Evolutionary conservation across 1,140 invertebrate genomes (phyloP).

Genomic region (Anastrepha ludens): DNA sequence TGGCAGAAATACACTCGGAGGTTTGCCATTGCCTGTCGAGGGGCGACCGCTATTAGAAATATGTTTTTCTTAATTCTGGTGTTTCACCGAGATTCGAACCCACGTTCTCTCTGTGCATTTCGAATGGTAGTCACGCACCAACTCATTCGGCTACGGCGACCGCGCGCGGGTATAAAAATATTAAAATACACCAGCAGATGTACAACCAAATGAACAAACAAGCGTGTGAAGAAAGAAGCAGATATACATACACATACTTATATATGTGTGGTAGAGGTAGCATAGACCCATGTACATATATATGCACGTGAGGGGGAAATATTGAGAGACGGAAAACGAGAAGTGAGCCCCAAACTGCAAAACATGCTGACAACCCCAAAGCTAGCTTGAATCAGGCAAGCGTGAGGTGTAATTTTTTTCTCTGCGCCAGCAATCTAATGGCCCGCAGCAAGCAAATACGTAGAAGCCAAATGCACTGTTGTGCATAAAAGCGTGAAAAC

Average conservation of each 20-base stretch:
- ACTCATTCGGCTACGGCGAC: too few species aligned
- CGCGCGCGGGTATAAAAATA: too few species aligned
- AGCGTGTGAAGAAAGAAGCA: constrained; percentile 4
- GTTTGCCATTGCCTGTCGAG: too few species aligned
- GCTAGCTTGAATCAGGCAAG: neutral
- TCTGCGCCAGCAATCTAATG: constrained; percentile 22
- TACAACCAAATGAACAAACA: constrained; percentile 31
- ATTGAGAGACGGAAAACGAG: neutral
- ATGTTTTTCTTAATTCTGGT: too few species aligned
- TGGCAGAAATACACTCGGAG: too few species aligned
- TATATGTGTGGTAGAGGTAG: neutral
- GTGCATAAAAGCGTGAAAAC: constrained; percentile 19
- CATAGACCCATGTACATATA: neutral
- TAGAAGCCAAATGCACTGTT: neutral
- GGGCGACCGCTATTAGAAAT: too few species aligned
- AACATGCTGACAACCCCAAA: neutral
- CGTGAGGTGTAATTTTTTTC: constrained; percentile 28
- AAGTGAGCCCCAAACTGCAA: neutral
- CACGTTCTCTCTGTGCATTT: too few species aligned
- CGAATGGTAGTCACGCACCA: too few species aligned
- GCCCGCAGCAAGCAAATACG: constrained; percentile 31
- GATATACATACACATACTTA: neutral
- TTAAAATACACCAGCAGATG: neutral
- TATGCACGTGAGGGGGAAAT: neutral
- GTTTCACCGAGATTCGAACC: too few species aligned